phyloP scores from a whole-genome alignment of 2,113 vertebrate species.

The Dicrurus megarhynchus region DNA sequence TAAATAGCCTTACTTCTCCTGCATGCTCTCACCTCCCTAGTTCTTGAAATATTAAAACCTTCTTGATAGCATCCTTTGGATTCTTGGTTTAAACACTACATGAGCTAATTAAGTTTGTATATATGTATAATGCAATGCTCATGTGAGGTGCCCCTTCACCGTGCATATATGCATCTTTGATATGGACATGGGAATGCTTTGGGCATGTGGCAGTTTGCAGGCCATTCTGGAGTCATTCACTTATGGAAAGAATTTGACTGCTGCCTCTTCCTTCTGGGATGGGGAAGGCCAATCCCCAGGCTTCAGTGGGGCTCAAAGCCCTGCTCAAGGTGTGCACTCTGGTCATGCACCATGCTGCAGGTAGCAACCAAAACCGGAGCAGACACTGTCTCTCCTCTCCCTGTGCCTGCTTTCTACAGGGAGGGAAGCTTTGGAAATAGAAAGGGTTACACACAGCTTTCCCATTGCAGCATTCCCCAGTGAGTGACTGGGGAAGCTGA shows the following conservation, averaged over 20 bases:
- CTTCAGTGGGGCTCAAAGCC: background rate
- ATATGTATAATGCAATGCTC: background rate
- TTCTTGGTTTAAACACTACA: background rate
- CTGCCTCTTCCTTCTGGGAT: background rate
- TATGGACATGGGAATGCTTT: background rate
- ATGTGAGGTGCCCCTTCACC: background rate
- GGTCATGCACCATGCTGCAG: fast-evolving
- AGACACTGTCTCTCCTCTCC: background rate
- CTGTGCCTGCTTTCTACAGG: background rate
- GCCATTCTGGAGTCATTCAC: background rate
- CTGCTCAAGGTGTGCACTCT: background rate
- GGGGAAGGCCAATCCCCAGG: background rate
- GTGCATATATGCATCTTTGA: background rate
- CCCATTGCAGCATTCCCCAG: background rate
- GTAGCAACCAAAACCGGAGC: background rate
- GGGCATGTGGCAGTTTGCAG: background rate
- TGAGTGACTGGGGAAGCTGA: background rate
- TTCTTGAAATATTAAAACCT: conserved; percentile 9
- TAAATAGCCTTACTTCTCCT: background rate
- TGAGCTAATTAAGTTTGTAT: background rate
- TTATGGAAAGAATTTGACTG: background rate
- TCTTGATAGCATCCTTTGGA: background rate
- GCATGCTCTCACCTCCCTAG: background rate
- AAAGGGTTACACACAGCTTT: background rate
- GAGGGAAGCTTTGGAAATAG: background rate